Evolutionary conservation across 1,140 invertebrate species (phyloP).

Genomic region (Papilio helenus): DNA sequence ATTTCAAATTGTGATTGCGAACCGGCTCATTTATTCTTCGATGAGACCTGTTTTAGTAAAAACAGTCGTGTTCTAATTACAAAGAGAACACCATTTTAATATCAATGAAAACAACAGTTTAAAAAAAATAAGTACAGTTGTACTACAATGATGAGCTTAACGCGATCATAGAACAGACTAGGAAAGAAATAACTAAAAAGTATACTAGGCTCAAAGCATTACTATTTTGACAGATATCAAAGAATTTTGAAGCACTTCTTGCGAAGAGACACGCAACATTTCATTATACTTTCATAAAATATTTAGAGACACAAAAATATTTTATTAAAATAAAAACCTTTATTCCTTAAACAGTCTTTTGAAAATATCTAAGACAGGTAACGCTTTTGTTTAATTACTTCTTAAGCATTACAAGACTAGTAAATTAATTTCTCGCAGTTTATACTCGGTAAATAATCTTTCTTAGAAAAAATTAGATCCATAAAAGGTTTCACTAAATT

Average conservation of each 20-base stretch:
- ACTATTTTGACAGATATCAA: too few species aligned
- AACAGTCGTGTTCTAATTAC: constrained; percentile 1
- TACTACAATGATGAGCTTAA: too few species aligned
- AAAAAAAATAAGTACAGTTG: not conserved
- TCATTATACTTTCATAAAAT: too few species aligned
- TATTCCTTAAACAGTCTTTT: not conserved
- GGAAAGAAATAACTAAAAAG: too few species aligned
- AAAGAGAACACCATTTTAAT: constrained; percentile 4
- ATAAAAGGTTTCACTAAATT: constrained; percentile 36
- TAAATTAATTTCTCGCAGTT: not conserved
- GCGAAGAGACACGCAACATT: too few species aligned
- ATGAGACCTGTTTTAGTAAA: constrained; percentile 36
- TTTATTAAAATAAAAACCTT: not conserved
- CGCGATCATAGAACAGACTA: too few species aligned
- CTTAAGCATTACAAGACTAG: not conserved
- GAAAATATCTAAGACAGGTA: not conserved
- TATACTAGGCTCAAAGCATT: too few species aligned
- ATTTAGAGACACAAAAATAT: too few species aligned
- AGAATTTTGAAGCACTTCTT: too few species aligned
- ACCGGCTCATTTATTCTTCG: constrained; percentile 36
- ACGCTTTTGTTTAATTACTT: not conserved
- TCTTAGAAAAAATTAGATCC: constrained; percentile 11
- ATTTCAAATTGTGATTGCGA: constrained; percentile 31
- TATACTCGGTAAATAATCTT: not conserved
- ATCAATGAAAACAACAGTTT: not conserved